These are phyloP conservation scores for Buteo buteo DNA, from an alignment of 2,113 vertebrate genomes.

Conservation along the genomic window DNA sequence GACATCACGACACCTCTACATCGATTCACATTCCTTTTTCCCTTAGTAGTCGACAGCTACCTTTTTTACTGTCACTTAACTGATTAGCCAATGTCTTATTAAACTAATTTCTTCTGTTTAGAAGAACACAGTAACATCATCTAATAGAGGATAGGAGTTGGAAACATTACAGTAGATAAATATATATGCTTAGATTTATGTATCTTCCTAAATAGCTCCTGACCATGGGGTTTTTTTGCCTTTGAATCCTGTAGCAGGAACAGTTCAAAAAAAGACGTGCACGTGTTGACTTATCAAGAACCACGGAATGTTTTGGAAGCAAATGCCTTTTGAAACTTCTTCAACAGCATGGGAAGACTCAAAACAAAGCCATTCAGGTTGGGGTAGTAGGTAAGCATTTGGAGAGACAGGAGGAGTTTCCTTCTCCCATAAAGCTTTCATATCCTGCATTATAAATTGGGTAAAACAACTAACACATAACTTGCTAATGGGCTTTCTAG, in stretches of 20 bases:
- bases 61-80: background rate
- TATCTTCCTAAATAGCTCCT: background rate
- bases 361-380: conserved; percentile 75
- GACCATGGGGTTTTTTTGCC: rapidly evolving
- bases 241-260: conserved; percentile 59
- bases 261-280: conserved; percentile 54
- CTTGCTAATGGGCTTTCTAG: background rate
- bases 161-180: background rate
- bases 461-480: background rate
- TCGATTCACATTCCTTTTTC: background rate
- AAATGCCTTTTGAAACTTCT: conserved; percentile 79
- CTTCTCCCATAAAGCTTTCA: background rate
- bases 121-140: background rate
- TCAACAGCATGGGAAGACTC: conserved; percentile 43
- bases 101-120: background rate
- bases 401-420: conserved; percentile 1
- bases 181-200: background rate
- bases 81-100: background rate
- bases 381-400: conserved; percentile 82
- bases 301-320: conserved; percentile 72
- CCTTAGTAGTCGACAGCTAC: background rate
- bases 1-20: background rate
- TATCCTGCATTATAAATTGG: background rate
- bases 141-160: background rate
- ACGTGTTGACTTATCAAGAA: conserved; percentile 65